Evolutionary conservation across 2,888 invertebrate species (phyloP).

Genomic region (Conus canariensis): DNA sequence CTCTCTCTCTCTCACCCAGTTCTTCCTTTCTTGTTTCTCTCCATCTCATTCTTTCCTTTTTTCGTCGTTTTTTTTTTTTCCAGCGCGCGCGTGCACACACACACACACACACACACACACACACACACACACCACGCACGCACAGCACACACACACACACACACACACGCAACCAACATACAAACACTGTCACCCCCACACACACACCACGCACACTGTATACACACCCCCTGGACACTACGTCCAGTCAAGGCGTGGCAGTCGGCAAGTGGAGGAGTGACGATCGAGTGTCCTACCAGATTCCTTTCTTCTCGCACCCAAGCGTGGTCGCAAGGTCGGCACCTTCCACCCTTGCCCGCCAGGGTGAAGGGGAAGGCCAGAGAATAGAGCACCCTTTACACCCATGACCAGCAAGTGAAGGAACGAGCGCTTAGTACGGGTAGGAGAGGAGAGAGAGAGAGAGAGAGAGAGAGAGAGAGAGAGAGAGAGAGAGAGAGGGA

Average conservation of each 20-base stretch:
- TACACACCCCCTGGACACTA: neutral
- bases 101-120: neutral
- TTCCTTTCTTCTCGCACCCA: neutral
- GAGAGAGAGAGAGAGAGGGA: conserved; percentile 22
- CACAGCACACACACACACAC: conserved; percentile 2
- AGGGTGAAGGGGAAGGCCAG: neutral
- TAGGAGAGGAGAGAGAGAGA: conserved; percentile 13
- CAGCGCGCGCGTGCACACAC: neutral
- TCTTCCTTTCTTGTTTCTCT: too few relatives aligned
- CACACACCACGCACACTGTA: neutral
- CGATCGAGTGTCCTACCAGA: conserved; percentile 8
- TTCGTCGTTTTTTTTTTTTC: too few relatives aligned
- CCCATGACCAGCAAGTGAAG: too few relatives aligned
- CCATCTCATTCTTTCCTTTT: too few relatives aligned
- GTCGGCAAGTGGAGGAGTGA: neutral
- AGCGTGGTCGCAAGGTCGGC: neutral
- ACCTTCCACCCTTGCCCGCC: too few relatives aligned
- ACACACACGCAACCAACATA: conserved; percentile 20
- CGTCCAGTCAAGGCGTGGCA: neutral
- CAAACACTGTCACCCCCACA: neutral
- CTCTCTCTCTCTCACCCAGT: too few relatives aligned
- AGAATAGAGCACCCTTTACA: too few relatives aligned
- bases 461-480: conserved; percentile 26
- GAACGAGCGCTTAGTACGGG: neutral
- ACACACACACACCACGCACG: conserved; percentile 16